These are phyloP conservation scores for Trogon surrucura DNA, from an alignment of 2,113 vertebrate species.

Conservation along the genomic window DNA sequence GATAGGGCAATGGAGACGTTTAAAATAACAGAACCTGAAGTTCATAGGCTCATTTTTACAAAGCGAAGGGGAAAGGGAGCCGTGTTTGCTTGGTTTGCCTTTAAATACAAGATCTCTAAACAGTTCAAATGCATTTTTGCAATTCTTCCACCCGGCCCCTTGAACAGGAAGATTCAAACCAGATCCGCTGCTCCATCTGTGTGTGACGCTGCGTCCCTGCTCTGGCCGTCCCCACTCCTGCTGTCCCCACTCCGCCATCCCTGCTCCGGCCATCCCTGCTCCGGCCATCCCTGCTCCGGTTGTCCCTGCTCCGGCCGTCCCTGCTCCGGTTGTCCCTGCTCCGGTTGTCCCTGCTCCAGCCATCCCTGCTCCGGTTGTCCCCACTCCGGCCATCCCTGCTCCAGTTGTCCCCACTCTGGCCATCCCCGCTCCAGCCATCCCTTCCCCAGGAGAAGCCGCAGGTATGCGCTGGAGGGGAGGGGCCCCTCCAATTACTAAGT, in stretches of 20 bases:
- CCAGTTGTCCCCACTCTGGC: neutral
- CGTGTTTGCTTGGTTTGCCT: neutral
- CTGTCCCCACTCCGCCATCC: too few relatives aligned
- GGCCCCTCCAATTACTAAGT: neutral
- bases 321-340: too few relatives aligned
- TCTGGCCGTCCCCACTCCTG: neutral
- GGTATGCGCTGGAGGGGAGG: conserved; percentile 38
- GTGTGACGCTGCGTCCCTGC: neutral
- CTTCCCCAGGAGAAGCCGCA: conserved; percentile 34
- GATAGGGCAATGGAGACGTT: neutral
- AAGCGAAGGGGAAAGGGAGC: neutral
- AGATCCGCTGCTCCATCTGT: neutral
- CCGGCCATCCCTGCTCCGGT: too few relatives aligned
- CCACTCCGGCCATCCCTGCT: too few relatives aligned
- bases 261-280: too few relatives aligned
- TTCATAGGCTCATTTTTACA: neutral
- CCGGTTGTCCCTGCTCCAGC: neutral
- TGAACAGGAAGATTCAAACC: conserved; percentile 5
- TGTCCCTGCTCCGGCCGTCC: too few relatives aligned
- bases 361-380: neutral
- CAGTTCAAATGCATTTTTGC: conserved; percentile 50
- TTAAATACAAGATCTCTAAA: neutral
- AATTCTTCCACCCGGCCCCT: conserved; percentile 33
- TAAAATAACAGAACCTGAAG: neutral
- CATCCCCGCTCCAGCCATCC: neutral